Percentiles rank a stretch among this genome's conserved stretches.
Evolutionary conservation across 2,113 vertebrate genomes (phyloP).

Genomic region (Burhinus oedicnemus): DNA sequence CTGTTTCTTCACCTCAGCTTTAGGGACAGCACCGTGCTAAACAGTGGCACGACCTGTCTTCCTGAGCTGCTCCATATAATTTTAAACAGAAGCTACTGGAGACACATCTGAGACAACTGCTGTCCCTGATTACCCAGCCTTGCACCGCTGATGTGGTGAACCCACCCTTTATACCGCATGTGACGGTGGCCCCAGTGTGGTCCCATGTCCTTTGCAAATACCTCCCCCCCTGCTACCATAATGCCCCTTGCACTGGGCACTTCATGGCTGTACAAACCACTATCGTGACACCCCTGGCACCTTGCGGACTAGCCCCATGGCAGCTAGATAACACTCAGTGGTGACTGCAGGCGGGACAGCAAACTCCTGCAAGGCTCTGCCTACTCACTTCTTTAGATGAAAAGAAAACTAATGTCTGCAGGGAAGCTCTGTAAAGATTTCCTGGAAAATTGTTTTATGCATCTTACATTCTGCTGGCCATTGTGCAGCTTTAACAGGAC

Average conservation of each 20-base stretch:
- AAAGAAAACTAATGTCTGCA: background rate
- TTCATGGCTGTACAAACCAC: background rate
- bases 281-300: accelerated
- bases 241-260: background rate
- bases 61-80: background rate
- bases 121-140: background rate
- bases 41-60: background rate
- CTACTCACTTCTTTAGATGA: background rate
- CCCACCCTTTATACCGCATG: accelerated
- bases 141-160: background rate
- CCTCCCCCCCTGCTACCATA: background rate
- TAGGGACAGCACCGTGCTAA: background rate
- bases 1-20: background rate
- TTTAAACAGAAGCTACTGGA: background rate
- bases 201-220: background rate
- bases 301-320: background rate
- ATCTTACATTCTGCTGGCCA: background rate
- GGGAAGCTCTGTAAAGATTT: background rate
- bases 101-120: accelerated
- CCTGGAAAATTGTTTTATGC: background rate
- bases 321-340: too few relatives aligned
- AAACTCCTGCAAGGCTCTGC: background rate
- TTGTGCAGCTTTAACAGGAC: background rate
- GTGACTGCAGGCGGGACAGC: background rate
- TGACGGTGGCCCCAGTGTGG: background rate